Evolutionary conservation across 2,113 vertebrate genomes (phyloP).

Genomic region (Ibidorhyncha struthersii): DNA sequence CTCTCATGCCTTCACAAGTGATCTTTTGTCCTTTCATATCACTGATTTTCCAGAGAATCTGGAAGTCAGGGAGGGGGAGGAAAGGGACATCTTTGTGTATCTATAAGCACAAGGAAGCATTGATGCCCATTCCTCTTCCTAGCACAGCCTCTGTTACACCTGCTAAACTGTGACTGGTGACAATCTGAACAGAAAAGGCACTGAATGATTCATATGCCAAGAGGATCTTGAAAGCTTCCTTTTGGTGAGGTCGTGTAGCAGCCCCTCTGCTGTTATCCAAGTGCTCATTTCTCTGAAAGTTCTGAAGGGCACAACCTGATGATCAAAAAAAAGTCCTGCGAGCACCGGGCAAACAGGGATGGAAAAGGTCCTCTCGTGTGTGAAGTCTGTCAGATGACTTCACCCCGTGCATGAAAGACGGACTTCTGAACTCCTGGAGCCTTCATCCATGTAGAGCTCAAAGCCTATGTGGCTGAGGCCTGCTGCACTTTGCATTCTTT

Average conservation of each 20-base stretch:
- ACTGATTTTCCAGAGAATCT: neutral
- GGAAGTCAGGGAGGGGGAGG: neutral
- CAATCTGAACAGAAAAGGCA: neutral
- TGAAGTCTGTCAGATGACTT: neutral
- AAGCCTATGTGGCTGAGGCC: neutral
- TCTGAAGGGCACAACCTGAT: neutral
- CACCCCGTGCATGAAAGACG: rapidly evolving
- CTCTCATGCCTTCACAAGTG: neutral
- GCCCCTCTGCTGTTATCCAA: neutral
- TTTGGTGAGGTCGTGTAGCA: neutral
- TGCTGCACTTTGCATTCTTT: neutral
- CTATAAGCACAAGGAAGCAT: neutral
- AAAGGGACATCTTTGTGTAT: neutral
- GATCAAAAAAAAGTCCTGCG: neutral
- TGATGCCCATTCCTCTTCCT: neutral
- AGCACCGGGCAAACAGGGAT: neutral
- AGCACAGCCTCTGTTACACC: neutral
- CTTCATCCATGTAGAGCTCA: neutral
- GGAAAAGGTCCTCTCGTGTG: neutral
- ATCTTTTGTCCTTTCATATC: neutral
- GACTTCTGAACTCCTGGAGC: neutral
- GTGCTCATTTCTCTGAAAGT: neutral
- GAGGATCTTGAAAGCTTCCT: neutral
- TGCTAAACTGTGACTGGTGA: neutral
- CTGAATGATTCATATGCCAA: neutral